Percentiles rank a stretch among this genome's conserved stretches.
phyloP scores from a whole-genome alignment of 2,113 vertebrate genomes.

The Pandion haliaetus region DNA sequence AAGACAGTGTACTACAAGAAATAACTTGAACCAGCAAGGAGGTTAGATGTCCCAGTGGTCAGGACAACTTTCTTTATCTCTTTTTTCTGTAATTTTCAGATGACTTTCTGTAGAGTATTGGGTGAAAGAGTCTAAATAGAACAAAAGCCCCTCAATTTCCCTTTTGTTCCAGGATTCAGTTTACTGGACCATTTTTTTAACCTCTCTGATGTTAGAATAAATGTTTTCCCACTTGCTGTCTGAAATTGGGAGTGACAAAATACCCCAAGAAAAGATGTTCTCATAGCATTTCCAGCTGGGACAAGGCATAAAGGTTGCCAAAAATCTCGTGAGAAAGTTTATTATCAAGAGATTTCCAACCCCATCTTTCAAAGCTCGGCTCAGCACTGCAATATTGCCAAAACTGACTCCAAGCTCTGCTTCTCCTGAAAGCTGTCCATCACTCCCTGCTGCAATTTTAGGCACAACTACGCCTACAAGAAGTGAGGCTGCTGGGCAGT shows the following conservation, averaged over 20 bases:
- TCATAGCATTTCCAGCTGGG: conserved; percentile 31
- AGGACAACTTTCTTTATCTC: neutral
- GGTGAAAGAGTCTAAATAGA: neutral
- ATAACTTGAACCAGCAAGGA: neutral
- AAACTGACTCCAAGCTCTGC: neutral
- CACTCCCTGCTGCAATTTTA: neutral
- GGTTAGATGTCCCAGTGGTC: neutral
- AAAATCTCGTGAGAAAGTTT: conserved; percentile 41
- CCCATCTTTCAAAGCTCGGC: neutral
- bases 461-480: neutral
- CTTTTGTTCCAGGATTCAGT: neutral
- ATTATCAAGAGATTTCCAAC: neutral
- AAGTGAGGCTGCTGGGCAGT: neutral
- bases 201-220: neutral
- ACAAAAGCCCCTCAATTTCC: neutral
- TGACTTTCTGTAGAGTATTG: neutral
- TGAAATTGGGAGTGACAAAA: conserved; percentile 22
- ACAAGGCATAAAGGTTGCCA: neutral
- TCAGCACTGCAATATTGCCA: neutral
- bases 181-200: neutral
- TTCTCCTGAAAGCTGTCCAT: neutral
- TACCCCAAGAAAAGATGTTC: neutral
- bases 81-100: neutral
- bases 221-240: conserved; percentile 21
- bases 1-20: neutral